Evolutionary conservation across 2,888 invertebrate genomes (phyloP), one percentile per base, ranked within the genome.

Genomic region (Iphiclides podalirius): DNA sequence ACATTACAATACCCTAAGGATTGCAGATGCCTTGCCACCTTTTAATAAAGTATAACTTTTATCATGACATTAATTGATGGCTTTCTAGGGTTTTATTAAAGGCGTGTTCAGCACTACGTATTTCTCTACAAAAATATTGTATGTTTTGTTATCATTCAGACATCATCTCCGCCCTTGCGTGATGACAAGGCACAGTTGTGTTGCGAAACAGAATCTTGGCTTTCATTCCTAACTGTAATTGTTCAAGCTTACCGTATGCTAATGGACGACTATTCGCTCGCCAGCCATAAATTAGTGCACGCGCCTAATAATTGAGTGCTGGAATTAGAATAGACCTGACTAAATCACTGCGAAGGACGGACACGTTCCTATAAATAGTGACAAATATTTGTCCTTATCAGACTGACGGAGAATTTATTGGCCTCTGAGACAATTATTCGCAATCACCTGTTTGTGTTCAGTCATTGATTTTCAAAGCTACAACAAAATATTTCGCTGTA

Each of bases 181-280:
- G n/a, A n/a, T n/a, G n/a, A n/a, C n/a, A n/a, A n/a, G n/a, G n/a
- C n/a, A n/a, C n/a, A n/a, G n/a, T n/a, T n/a, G n/a, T n/a, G n/a
- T n/a, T n/a, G n/a, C n/a, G n/a, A n/a, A n/a, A n/a, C n/a, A n/a
- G n/a, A n/a, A n/a, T n/a, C n/a, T n/a, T n/a, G n/a, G n/a, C n/a
- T n/a, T n/a, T n/a, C n/a, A 69, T 69, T 66, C 67, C 68, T 60
- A 7, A 37, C 36, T 52, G 58, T 66, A 60, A 69, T 69, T 65
- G 66, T 71, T 71, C 58, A 50, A 59, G 48, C 54, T 55, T 55
- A 52, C 55, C 42, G 47, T 60, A 59, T 63, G 58, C 55, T 64
- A 70, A 70, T 68, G 57, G 41, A 58, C 55, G 56, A 65, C 64
- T 64, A 62, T 66, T 20, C 20, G 20, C 20, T 66, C 50, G 58